These are phyloP conservation scores for Heliornis fulica DNA, from an alignment of 2,113 vertebrate species.

Conservation along the genomic window DNA sequence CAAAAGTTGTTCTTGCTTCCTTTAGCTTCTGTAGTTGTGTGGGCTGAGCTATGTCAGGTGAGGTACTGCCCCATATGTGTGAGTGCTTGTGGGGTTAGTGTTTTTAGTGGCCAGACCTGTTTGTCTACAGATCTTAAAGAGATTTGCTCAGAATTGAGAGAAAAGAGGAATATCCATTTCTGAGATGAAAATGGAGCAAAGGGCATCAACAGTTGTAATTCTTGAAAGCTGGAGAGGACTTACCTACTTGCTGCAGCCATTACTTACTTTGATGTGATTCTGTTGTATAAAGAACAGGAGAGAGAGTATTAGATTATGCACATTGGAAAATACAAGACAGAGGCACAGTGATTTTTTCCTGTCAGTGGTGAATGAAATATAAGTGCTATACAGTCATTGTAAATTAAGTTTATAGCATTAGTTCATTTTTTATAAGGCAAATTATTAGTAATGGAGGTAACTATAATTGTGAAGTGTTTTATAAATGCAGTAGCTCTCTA, in stretches of 20 bases:
- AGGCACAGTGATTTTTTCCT: slow-evolving; percentile 1
- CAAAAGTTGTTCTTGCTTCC: neutral
- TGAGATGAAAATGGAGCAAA: neutral
- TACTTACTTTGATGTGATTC: neutral
- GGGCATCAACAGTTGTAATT: neutral
- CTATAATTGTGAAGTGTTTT: slow-evolving; percentile 36
- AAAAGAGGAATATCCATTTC: neutral
- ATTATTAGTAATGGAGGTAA: slow-evolving; percentile 38
- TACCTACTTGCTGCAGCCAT: neutral
- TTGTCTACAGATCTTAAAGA: neutral
- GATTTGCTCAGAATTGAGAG: neutral
- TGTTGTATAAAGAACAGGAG: too few species aligned
- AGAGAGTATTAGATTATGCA: too few species aligned
- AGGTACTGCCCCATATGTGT: neutral
- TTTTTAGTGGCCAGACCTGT: neutral
- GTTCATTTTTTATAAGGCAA: slow-evolving; percentile 34
- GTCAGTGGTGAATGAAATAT: slow-evolving; percentile 1
- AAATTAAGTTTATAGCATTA: slow-evolving; percentile 54
- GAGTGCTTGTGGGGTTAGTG: neutral
- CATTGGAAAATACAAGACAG: slow-evolving; percentile 22
- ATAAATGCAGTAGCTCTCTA: neutral
- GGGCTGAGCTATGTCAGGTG: neutral
- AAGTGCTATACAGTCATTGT: neutral
- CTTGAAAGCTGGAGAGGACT: neutral
- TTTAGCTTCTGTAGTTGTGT: neutral